Evolutionary conservation across 2,888 invertebrate species (phyloP), one percentile per base, ranked within the genome.

Genomic region (Limnephilus marmoratus): DNA sequence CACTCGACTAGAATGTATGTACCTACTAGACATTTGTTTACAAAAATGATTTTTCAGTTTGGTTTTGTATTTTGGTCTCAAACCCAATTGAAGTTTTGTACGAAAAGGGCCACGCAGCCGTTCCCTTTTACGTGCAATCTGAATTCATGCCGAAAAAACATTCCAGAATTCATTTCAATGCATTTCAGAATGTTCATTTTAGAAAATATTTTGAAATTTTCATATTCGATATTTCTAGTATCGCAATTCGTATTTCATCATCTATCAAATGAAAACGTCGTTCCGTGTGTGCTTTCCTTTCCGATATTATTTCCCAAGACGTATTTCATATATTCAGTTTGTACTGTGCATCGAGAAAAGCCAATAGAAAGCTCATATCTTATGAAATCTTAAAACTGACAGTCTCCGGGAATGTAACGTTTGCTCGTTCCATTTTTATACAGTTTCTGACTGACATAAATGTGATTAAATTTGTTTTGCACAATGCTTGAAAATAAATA

Each of bases 201-300:
- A 68, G 9, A 24, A 11, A 49, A 49, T 49, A 49, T 49, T 24
- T 68, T 9, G 7, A 68, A 9, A 68, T 68, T 68, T 68, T 68
- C 68, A 68, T n/a, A 68, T 68, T 24, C 24, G 68, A 68, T 68
- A 68, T 68, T 68, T 24, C 68, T 24, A 68, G 68, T 68, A 68
- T 68, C 68, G 68, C 24, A 68, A 68, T 68, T 68, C 68, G n/a
- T 68, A 68, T 68, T 68, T 68, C 68, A 68, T 68, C 68, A 68
- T 68, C 68, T 83, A 83, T 83, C 31, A 83, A 41, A 83, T 83
- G 83, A 83, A 83, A 83, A 37, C n/a, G 83, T 37, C 83, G 41
- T 83, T 83, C 37, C 83, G 83, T 34, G 83, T 83, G 41, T 41
- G 41, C 34, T 83, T 83, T 37, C 37, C 83, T 37, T 83, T 68